Base-by-base conservation (phyloP, 1,140 invertebrate species). In the Aricia agestis region DNA sequence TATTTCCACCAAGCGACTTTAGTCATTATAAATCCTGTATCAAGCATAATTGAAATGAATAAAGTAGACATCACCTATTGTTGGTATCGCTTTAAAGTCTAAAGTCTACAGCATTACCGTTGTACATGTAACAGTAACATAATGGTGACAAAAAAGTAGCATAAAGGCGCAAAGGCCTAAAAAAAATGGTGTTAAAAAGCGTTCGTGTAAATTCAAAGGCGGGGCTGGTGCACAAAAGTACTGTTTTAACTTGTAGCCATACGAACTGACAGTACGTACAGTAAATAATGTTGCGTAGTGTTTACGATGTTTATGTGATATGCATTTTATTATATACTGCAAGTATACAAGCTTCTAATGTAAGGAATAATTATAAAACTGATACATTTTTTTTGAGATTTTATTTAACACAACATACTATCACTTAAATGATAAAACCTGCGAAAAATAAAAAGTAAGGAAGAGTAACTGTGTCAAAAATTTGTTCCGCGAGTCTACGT, bases 261-360 rank as follows among this genome's bases (percentile, higher is more conserved):
- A 91, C 76, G 72, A 87, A 71, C 73, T 72, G 74, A 82, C 82
- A 84, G 80, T 85, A 81, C 82, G 73, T 76, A 81, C 78, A 71
- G 78, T 78, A 85, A 80, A 69, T 69, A 69, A 90, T 89, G 87
- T 90, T 90, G 88, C 87, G 82, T 90, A 91, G 89, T 91, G 85
- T 89, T 91, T 90, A 91, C 81, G 79, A 89, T 77, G 84, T 89
- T 89, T 91, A 91, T 91, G 89, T 91, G 89, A 91, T 91, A 91
- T 83, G 87, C 87, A 89, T 90, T 89, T 89, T 89, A 91, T 91
- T 84, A 87, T 87, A 87, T 91, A 91, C 87, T 91, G 78, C 86
- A 91, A 91, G 87, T 91, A 91, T 90, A 88, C 85, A 88, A 87
- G 87, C 87, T 91, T 89, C 87, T 90, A 85, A 89, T 91, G 87